A percentile compares a stretch with the other conserved stretches of the same genome.
phyloP scores from a whole-genome alignment of 2,113 vertebrate genomes.

The Lophura nycthemera region DNA sequence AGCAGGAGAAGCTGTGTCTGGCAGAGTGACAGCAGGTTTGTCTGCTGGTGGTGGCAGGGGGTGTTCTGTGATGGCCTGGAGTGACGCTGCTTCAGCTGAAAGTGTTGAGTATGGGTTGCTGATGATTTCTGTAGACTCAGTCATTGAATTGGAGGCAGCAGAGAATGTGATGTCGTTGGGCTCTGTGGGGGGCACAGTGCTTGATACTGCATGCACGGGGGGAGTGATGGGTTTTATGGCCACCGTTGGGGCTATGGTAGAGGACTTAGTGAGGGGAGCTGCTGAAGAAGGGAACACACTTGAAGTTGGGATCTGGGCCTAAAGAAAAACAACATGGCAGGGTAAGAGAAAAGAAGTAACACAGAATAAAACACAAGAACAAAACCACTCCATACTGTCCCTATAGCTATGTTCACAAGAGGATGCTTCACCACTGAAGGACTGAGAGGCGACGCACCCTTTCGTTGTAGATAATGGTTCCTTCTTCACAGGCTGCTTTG shows the following conservation, averaged over 20 bases:
- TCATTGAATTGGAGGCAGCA: not conserved
- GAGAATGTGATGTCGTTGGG: constrained; percentile 31
- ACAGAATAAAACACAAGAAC: constrained; percentile 24
- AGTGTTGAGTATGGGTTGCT: not conserved
- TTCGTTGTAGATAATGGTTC: constrained; percentile 90
- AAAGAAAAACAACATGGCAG: not conserved
- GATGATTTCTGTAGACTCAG: not conserved
- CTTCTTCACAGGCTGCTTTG: constrained; percentile 87
- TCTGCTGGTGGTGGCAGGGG: constrained; percentile 55
- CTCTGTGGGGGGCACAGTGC: constrained; percentile 55
- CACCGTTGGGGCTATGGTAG: not conserved
- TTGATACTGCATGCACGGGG: not conserved
- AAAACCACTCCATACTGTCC: not conserved
- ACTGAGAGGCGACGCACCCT: constrained; percentile 78
- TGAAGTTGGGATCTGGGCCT: constrained; percentile 70
- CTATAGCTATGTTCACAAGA: not conserved
- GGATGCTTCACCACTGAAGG: not conserved
- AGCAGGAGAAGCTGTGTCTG: constrained; percentile 43
- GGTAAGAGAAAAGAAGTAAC: not conserved
- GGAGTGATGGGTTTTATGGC: constrained; percentile 40
- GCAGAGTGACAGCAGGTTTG: constrained; percentile 58
- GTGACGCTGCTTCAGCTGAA: not conserved
- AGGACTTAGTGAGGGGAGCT: constrained; percentile 61
- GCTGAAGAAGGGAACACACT: constrained; percentile 66
- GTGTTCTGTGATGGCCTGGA: constrained; percentile 39